Conservation (phyloP, 2,113 vertebrate genomes). For the Xiphophorus couchianus region DNA sequence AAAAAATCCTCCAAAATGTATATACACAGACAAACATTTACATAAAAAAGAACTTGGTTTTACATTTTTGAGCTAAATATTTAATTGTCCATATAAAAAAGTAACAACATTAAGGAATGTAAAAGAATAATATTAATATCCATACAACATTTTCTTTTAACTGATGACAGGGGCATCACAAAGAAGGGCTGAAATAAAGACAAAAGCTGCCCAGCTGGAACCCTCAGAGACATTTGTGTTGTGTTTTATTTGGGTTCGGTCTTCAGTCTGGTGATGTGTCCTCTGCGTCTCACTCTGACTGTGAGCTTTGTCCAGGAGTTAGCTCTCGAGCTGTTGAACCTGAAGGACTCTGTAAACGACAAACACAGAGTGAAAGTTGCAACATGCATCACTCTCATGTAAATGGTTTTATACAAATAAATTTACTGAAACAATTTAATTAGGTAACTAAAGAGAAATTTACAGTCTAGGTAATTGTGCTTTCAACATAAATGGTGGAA, state of each 20-base stretch:
- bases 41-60: neutral
- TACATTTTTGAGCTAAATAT: neutral
- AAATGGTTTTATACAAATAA: neutral
- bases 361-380: conserved; percentile 8
- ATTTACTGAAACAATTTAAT: neutral
- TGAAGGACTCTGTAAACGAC: conserved; percentile 76
- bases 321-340: conserved; percentile 75
- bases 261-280: conserved; percentile 62
- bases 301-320: conserved; percentile 77
- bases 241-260: conserved; percentile 30
- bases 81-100: neutral
- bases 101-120: neutral
- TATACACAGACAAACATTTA: neutral
- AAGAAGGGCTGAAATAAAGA: neutral
- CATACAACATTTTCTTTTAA: neutral
- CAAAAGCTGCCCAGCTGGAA: neutral
- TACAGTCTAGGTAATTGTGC: neutral
- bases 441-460: neutral
- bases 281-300: conserved; percentile 69
- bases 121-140: neutral
- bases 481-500: neutral
- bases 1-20: neutral
- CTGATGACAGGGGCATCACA: no score
- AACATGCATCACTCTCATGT: neutral
- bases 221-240: neutral